phyloP scores from a whole-genome alignment of 2,888 invertebrate species.

The Spicauda simplicius region DNA sequence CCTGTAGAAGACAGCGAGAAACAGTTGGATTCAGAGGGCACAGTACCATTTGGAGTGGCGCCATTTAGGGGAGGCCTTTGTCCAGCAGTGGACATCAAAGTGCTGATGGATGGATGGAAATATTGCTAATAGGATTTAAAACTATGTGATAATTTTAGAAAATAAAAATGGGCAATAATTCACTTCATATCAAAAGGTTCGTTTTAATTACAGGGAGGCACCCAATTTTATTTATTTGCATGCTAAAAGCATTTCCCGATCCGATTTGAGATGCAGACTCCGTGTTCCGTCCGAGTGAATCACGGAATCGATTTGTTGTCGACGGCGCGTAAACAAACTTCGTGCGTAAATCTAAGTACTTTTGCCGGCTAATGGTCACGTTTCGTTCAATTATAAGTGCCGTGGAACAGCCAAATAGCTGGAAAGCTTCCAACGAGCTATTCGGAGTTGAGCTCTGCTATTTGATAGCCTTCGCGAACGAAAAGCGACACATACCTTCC shows the following conservation, averaged over 20 bases:
- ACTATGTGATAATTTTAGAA: too few relatives aligned
- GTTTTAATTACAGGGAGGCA: too few relatives aligned
- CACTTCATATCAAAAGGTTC: too few relatives aligned
- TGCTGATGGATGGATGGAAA: too few relatives aligned
- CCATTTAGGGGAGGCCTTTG: too few relatives aligned
- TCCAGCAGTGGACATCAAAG: too few relatives aligned
- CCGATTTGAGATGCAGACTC: slow-evolving; percentile 24
- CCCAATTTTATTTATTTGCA: too few relatives aligned
- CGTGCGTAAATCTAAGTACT: slow-evolving; percentile 48
- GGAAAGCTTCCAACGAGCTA: slow-evolving; percentile 33
- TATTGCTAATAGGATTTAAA: too few relatives aligned
- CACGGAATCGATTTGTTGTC: slow-evolving; percentile 59
- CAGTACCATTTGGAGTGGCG: too few relatives aligned
- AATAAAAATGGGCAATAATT: too few relatives aligned
- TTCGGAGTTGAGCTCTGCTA: slow-evolving; percentile 13
- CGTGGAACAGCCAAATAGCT: slow-evolving; percentile 34
- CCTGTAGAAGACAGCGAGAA: too few relatives aligned
- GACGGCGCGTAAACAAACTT: slow-evolving; percentile 51
- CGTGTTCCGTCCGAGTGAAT: slow-evolving; percentile 50
- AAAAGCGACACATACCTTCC: slow-evolving; percentile 10
- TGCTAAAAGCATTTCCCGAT: slow-evolving; percentile 27
- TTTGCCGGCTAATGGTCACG: slow-evolving; percentile 45
- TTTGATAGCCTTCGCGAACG: slow-evolving; percentile 23
- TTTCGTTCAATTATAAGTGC: slow-evolving; percentile 41
- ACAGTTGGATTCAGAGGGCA: too few relatives aligned